Evolutionary conservation across 2,888 invertebrate genomes (phyloP), one percentile per base, ranked within the genome.

Genomic region (Ecdyonurus torrentis): DNA sequence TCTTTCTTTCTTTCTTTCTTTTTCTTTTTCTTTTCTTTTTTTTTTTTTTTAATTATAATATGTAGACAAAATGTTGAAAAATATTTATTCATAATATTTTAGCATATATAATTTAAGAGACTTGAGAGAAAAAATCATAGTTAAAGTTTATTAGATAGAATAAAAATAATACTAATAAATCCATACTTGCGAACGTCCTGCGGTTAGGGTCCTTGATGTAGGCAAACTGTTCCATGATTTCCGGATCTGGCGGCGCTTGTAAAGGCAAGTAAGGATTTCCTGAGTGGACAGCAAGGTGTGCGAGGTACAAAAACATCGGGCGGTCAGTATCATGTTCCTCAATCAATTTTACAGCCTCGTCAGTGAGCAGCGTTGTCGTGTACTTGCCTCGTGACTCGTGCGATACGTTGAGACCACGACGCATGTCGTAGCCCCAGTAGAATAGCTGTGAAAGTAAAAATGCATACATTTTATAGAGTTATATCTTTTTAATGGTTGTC

Each of bases 221-320:
- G 0, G 75, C 69, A 70, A 87, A 88, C 70, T 83, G 83, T 0
- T 82, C 78, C 2, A 88, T 78, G 70, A 84, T 85, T 66, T 85
- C 83, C 67, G 80, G 78, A 65, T 85, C 83, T 67, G 80, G 78
- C 0, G 89, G 89, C 0, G 89, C 89, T 74, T 90, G 87, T 52
- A 89, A 73, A 1, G 83, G 83, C 63, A 80, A 76, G 62, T 79
- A 74, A 5, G 74, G 72, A 69, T 84, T 85, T 1, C 82, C 85
- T n/a, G 82, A 79, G 72, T 88, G 87, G 0, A 84, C 83, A 0
- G 87, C 85, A 60, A 83, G 73, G 69, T 86, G 85, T 0, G 86
- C 80, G 62, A 88, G 70, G 72, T 86, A 86, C 69, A 88, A 76
- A 71, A 86, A 86, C 74, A 87, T 74, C 0, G 87, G 85, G 1